Percentiles rank a stretch among this genome's conserved stretches.
Conservation (phyloP, 2,113 vertebrate species). For the Tenebrosternarchus preto region DNA sequence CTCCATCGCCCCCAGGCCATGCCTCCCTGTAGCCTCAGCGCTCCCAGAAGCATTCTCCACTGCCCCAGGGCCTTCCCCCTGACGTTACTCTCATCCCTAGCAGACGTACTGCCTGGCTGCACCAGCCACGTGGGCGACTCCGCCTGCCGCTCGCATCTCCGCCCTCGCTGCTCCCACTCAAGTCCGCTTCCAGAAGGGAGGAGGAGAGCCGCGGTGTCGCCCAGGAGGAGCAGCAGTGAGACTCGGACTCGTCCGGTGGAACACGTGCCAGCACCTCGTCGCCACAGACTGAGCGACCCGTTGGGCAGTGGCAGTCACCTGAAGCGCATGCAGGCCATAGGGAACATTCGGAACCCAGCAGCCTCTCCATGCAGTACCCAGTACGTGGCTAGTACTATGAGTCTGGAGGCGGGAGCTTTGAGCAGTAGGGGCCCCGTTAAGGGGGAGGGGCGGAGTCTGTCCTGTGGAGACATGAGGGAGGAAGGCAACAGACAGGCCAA, state of each 20-base stretch:
- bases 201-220: background rate
- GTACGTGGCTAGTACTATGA: background rate
- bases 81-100: conserved; percentile 68
- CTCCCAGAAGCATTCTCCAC: conserved; percentile 74
- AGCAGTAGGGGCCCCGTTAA: conserved; percentile 23
- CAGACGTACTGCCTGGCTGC: conserved; percentile 57
- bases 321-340: conserved; percentile 71
- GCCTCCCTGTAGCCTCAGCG: conserved; percentile 67
- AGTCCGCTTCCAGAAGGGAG: conserved; percentile 53
- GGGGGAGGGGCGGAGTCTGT: conserved; percentile 26
- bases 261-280: background rate
- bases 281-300: conserved; percentile 55
- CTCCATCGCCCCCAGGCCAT: conserved; percentile 65
- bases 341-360: conserved; percentile 69
- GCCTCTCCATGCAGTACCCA: conserved; percentile 39
- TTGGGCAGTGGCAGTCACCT: conserved; percentile 60
- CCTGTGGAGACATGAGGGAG: conserved; percentile 33
- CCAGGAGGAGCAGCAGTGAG: conserved; percentile 73
- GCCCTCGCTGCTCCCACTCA: conserved; percentile 52
- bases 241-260: conserved; percentile 57
- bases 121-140: conserved; percentile 43
- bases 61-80: conserved; percentile 75
- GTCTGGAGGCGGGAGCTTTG: background rate
- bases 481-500: no score
- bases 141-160: conserved; percentile 53